Base-by-base conservation (phyloP, 64 coral and sea anemone species). In the Exaiptasia diaphana region DNA sequence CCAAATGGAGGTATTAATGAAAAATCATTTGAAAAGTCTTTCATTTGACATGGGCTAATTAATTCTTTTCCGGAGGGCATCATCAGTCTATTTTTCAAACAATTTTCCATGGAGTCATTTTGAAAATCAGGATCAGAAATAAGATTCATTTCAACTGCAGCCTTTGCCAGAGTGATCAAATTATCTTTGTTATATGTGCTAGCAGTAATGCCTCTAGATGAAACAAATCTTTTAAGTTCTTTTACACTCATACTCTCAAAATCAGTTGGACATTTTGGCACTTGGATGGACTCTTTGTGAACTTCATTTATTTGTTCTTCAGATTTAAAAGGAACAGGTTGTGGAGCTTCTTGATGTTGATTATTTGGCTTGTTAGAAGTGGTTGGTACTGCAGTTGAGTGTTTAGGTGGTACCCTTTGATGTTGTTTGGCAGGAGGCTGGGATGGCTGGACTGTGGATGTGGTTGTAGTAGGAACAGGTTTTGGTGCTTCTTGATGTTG, bases 81-180 rank as follows among this genome's bases (percentile, higher is more conserved):
- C 30, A 81, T 85, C 81, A 91, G 46, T 32, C 90, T 18, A 37
- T 81, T 37, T 30, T 40, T 28, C 20, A 87, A 58, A 44, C 89
- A 91, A 50, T 73, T 41, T 71, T 91, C 75, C 38, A 91, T 71
- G 11, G 75, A 80, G 38, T 80, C 64, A 72, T 72, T 91, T 58
- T 77, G 64, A 91, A 91, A 91, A 27, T 86, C 75, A 42, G 75
- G 90, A 41, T 92, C 64, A 67, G 26, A 67, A 22, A 75, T 24
- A 64, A 92, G 65, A 52, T 86, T 68, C 65, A 85, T 80, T 35
- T 36, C 20, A 61, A n/a, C 53, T 73, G 69, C 12, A 37, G 74
- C 81, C 12, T 59, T 79, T 5, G 75, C 65, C 33, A 91, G 48
- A 40, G 63, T 15, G 22, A 85, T 74, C 27, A 74, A 38, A 50